phyloP scores from a whole-genome alignment of 2,888 invertebrate genomes.

The Chymomyza procnemis region DNA sequence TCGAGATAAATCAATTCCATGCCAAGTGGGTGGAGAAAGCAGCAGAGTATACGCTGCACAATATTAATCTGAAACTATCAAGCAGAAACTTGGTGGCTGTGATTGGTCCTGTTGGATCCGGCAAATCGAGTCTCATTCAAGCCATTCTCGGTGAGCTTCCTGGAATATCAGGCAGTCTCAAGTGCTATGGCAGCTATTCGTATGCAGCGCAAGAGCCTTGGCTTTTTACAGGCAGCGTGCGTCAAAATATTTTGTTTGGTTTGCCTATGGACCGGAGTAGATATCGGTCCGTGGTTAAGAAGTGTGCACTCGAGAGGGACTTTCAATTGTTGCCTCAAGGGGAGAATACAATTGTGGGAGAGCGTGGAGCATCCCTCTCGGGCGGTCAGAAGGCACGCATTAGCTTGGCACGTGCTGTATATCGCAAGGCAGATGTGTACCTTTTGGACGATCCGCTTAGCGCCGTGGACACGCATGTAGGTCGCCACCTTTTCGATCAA shows the following conservation, averaged over 20 bases:
- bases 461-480: constrained; percentile 94
- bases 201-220: constrained; percentile 92
- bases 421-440: constrained; percentile 91
- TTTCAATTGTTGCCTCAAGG: constrained; percentile 81
- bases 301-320: constrained; percentile 80
- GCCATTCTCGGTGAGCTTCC: constrained; percentile 80
- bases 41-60: constrained; percentile 83
- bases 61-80: constrained; percentile 82
- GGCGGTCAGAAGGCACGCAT: constrained; percentile 94
- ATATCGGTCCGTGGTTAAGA: constrained; percentile 80
- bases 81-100: constrained; percentile 83
- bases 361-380: constrained; percentile 89
- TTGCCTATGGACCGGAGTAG: constrained; percentile 81
- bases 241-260: constrained; percentile 82
- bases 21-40: constrained; percentile 84
- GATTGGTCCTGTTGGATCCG: constrained; percentile 85
- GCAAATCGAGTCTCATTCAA: constrained; percentile 81
- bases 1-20: constrained; percentile 82
- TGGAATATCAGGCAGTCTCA: constrained; percentile 79
- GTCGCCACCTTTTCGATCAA: constrained; percentile 90
- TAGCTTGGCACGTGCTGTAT: constrained; percentile 91
- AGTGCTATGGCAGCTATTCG: constrained; percentile 81
- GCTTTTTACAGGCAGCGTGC: constrained; percentile 85
- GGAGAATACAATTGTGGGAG: constrained; percentile 85
- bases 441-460: constrained; percentile 93